These are phyloP conservation scores for Mellivora capensis DNA, from an alignment of 2,113 vertebrate species.

Conservation along the genomic window DNA sequence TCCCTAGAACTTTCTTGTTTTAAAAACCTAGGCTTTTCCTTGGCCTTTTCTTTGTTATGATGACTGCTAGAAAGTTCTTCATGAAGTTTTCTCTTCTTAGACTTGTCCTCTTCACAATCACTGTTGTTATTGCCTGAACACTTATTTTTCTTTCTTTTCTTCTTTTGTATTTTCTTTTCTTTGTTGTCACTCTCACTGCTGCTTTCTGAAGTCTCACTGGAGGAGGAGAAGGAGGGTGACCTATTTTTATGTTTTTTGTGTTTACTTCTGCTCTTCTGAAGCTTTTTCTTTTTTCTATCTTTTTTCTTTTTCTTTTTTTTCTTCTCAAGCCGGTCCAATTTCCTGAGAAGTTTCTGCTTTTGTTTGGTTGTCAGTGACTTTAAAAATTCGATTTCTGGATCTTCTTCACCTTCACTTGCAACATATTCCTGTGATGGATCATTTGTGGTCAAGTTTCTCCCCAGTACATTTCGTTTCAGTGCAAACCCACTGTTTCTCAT, in stretches of 20 bases:
- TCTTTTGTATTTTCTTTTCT: conserved; percentile 84
- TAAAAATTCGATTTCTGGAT: conserved; percentile 98
- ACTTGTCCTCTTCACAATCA: conserved; percentile 81
- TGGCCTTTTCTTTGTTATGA: conserved; percentile 76
- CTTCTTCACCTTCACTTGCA: conserved; percentile 95
- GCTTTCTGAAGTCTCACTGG: conserved; percentile 83
- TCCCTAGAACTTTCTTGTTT: conserved; percentile 74
- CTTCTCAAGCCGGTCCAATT: conserved; percentile 96
- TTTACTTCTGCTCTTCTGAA: conserved; percentile 89
- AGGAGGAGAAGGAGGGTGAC: conserved; percentile 65
- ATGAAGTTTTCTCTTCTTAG: conserved; percentile 81
- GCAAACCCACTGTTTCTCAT: conserved; percentile 99
- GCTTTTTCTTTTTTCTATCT: conserved; percentile 89
- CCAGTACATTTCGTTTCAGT: conserved; percentile 99
- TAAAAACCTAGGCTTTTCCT: conserved; percentile 74
- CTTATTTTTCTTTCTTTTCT: conserved; percentile 84
- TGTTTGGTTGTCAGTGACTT: conserved; percentile 96
- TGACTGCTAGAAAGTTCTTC: conserved; percentile 79
- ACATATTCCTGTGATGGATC: conserved; percentile 97
- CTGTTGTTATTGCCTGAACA: conserved; percentile 83
- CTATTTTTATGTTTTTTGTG: conserved; percentile 90
- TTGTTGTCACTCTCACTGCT: conserved; percentile 84
- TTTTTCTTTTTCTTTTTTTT: conserved; percentile 90
- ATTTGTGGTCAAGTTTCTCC: conserved; percentile 94
- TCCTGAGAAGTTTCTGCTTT: conserved; percentile 97